A percentile compares a stretch with the other conserved stretches of the same genome.
Evolutionary conservation across 2,888 invertebrate species (phyloP).

Genomic region (Ligdia adustata): DNA sequence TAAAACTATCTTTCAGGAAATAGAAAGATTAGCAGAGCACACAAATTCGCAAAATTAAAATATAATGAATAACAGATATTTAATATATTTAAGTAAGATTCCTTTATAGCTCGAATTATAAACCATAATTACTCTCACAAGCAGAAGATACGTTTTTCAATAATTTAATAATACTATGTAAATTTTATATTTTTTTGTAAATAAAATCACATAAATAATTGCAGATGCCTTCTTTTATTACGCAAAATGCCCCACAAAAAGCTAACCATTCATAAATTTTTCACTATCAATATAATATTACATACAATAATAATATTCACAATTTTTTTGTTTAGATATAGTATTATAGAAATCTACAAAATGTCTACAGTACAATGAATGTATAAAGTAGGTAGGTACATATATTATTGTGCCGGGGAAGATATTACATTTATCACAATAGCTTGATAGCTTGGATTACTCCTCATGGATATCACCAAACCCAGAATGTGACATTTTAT

Average conservation of each 20-base stretch:
- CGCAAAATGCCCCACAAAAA: conserved; percentile 81
- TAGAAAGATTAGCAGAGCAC: no score
- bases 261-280: conserved; percentile 76
- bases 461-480: no score
- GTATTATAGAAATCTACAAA: conserved; percentile 40
- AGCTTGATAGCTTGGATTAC: conserved; percentile 49
- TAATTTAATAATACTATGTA: neutral
- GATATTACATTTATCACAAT: conserved; percentile 63
- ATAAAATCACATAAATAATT: conserved; percentile 61
- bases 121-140: no score
- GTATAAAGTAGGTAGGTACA: conserved; percentile 18
- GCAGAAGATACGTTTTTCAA: no score
- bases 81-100: no score
- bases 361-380: conserved; percentile 34
- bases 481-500: no score
- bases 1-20: no score
- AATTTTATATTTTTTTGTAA: conserved; percentile 36
- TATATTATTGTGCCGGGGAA: conserved; percentile 41
- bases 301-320: conserved; percentile 48
- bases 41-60: no score
- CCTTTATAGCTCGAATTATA: no score
- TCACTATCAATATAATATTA: conserved; percentile 60
- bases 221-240: conserved; percentile 76
- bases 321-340: conserved; percentile 55
- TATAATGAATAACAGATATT: no score